phyloP scores from a whole-genome alignment of 2,888 invertebrate species.

The Philaethria dido region DNA sequence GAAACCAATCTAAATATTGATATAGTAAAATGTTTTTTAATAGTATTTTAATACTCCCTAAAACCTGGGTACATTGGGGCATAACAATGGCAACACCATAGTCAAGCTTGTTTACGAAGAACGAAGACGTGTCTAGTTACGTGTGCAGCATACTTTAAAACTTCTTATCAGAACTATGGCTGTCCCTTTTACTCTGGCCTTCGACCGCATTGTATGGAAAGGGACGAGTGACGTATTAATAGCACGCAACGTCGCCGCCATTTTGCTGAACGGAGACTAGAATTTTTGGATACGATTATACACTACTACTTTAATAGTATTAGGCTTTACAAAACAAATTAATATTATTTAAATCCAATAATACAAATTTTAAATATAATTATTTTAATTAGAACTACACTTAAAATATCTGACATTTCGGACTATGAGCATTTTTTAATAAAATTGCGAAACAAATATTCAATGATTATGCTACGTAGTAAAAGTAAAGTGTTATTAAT shows the following conservation, averaged over 20 bases:
- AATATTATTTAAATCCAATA: not conserved
- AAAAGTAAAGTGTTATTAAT: slow-evolving; percentile 21
- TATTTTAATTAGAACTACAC: slow-evolving; percentile 20
- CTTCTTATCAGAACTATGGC: slow-evolving; percentile 64
- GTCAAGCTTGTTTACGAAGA: slow-evolving; percentile 76
- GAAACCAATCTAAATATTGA: not conserved
- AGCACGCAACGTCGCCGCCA: slow-evolving; percentile 77
- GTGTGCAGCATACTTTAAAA: slow-evolving; percentile 72
- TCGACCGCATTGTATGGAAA: slow-evolving; percentile 49
- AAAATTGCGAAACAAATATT: slow-evolving; percentile 57
- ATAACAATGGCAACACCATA: slow-evolving; percentile 63
- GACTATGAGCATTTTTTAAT: slow-evolving; percentile 50
- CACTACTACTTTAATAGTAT: slow-evolving; percentile 46
- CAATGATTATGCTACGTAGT: slow-evolving; percentile 20
- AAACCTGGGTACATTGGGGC: slow-evolving; percentile 38
- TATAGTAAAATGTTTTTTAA: not conserved
- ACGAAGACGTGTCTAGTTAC: slow-evolving; percentile 82
- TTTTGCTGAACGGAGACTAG: slow-evolving; percentile 76
- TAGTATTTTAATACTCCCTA: slow-evolving; percentile 33
- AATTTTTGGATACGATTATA: slow-evolving; percentile 62
- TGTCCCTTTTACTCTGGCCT: slow-evolving; percentile 60
- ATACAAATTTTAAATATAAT: slow-evolving; percentile 5
- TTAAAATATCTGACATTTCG: slow-evolving; percentile 30
- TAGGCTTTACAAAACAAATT: slow-evolving; percentile 29
- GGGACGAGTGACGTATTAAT: slow-evolving; percentile 72